A percentile compares a stretch with the other conserved stretches of the same genome.
phyloP scores from a whole-genome alignment of 2,797 vertebrate genomes.

The Sitta carolinensis region DNA sequence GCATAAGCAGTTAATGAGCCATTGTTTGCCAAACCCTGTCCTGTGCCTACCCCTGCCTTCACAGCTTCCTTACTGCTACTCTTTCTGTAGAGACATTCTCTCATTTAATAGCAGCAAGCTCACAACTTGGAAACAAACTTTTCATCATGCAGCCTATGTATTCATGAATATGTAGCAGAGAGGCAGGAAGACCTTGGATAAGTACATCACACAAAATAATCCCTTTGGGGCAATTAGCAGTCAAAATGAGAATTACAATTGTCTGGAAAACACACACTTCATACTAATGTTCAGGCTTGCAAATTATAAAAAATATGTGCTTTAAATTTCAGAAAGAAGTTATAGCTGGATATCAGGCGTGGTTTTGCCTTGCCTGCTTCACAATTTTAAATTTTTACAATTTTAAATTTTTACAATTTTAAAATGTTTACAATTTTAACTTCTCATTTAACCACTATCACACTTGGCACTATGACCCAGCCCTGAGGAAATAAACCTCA shows the following conservation, averaged over 20 bases:
- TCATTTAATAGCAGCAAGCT: not conserved
- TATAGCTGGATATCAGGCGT: not conserved
- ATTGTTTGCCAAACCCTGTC: not conserved
- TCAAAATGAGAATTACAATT: not conserved
- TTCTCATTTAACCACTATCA: not conserved
- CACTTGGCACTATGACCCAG: not conserved
- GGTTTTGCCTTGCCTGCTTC: not conserved
- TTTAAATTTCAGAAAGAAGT: not conserved
- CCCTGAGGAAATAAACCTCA: not conserved
- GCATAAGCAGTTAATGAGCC: not conserved
- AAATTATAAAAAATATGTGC: not conserved
- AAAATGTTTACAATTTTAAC: not conserved
- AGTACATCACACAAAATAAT: not conserved
- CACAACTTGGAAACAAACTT: not conserved
- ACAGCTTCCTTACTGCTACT: not conserved
- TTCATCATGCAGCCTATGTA: not conserved
- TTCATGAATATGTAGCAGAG: not conserved
- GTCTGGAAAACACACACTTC: not conserved
- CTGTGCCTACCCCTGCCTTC: not conserved
- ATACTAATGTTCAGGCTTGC: not conserved
- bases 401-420: not conserved
- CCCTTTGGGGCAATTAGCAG: not conserved
- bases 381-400: not conserved
- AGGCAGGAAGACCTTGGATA: not conserved
- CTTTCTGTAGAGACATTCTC: not conserved